These are phyloP conservation scores for Hylomyscus alleni DNA, from an alignment of 2,797 vertebrate species.

Conservation along the genomic window DNA sequence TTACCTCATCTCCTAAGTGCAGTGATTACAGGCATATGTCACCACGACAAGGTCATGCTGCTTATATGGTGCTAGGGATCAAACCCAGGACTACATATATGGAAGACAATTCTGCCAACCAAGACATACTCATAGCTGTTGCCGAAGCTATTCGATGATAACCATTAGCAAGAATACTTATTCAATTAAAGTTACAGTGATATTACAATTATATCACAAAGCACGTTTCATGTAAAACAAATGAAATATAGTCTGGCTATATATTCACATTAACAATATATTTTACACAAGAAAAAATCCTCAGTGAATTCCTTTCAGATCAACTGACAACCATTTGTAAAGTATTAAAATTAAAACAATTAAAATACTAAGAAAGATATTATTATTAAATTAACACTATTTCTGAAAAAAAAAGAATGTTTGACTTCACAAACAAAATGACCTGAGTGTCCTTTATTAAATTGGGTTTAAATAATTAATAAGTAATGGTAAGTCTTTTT, in stretches of 20 bases:
- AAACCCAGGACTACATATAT: neutral
- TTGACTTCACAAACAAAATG: slow-evolving; percentile 32
- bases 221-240: slow-evolving; percentile 66
- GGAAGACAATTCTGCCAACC: neutral
- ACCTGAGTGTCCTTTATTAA: neutral
- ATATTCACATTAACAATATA: slow-evolving; percentile 4
- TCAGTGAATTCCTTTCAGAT: slow-evolving; percentile 19
- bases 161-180: neutral
- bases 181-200: slow-evolving; percentile 55
- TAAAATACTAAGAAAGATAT: too few species aligned
- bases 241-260: slow-evolving; percentile 42
- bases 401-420: neutral
- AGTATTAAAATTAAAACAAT: neutral
- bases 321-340: slow-evolving; percentile 59
- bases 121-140: neutral
- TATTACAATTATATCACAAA: slow-evolving; percentile 74
- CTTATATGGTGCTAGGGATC: neutral
- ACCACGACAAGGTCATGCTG: neutral
- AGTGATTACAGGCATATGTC: neutral
- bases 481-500: neutral
- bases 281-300: slow-evolving; percentile 63
- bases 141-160: neutral
- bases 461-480: neutral
- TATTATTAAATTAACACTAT: neutral
- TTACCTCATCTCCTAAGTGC: neutral